A percentile compares a stretch with the other conserved stretches of the same genome.
These are phyloP conservation scores for Eledone cirrhosa DNA, from an alignment of 2,888 invertebrate species.

Conservation along the genomic window DNA sequence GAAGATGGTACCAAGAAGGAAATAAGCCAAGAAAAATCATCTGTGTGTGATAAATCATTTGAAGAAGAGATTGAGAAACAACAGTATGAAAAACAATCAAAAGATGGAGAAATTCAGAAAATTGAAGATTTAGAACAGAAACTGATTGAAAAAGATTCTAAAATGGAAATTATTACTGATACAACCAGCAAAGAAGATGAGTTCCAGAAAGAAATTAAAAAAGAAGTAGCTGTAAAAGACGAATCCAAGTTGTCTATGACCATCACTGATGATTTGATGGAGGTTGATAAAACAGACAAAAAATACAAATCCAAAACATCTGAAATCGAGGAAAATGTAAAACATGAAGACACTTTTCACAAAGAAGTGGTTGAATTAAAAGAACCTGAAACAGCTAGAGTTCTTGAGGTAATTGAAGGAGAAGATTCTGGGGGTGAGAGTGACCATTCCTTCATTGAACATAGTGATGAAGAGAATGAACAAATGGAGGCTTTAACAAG, in stretches of 20 bases:
- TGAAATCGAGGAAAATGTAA: conserved; percentile 31
- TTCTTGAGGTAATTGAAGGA: conserved; percentile 28
- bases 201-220: not conserved
- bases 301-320: conserved; percentile 29
- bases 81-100: not conserved
- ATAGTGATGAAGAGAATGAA: conserved; percentile 29
- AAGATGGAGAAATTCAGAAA: conserved; percentile 7
- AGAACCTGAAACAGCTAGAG: not conserved
- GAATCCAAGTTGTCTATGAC: conserved; percentile 24
- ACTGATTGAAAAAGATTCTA: not conserved
- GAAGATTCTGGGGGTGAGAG: conserved; percentile 29
- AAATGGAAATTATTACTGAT: conserved; percentile 13
- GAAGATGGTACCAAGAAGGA: not conserved
- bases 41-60: conserved; percentile 19
- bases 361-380: conserved; percentile 32
- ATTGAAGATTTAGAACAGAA: conserved; percentile 13
- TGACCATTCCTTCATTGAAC: conserved; percentile 28
- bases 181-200: not conserved
- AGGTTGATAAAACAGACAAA: not conserved
- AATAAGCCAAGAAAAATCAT: conserved; percentile 16
- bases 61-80: conserved; percentile 16
- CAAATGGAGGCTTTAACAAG: conserved; percentile 26
- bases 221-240: conserved; percentile 17
- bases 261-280: conserved; percentile 29
- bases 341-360: conserved; percentile 26